Evolutionary conservation across 2,797 vertebrate genomes (phyloP).

Genomic region (Esox masquinongy): DNA sequence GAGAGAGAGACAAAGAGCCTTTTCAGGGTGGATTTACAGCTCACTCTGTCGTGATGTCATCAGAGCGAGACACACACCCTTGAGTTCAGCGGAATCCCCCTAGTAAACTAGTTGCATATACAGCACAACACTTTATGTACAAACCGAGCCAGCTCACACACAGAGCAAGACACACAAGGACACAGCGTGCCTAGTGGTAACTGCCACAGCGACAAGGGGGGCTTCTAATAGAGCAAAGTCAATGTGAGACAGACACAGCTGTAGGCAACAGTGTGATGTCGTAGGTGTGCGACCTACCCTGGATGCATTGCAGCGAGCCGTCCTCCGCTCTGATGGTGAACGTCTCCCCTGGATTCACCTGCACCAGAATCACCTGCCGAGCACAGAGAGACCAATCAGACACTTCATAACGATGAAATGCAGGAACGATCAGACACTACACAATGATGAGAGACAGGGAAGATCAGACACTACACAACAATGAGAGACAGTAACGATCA

Average conservation of each 20-base stretch:
- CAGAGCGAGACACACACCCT: conserved; percentile 58
- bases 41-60: conserved; percentile 65
- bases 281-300: conserved; percentile 80
- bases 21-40: conserved; percentile 57
- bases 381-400: conserved; percentile 34
- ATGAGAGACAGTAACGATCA: neutral
- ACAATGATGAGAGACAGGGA: neutral
- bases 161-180: neutral
- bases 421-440: neutral
- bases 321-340: conserved; percentile 98
- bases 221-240: neutral
- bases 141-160: neutral
- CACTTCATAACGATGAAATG: neutral
- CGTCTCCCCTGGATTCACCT: conserved; percentile 98
- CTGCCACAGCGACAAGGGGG: neutral
- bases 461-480: neutral
- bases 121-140: neutral
- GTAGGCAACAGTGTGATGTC: conserved; percentile 10
- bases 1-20: conserved; percentile 28
- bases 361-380: conserved; percentile 94
- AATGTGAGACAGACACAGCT: conserved; percentile 10
- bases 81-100: conserved; percentile 56
- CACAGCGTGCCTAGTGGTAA: neutral
- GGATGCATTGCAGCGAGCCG: conserved; percentile 97
- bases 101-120: neutral